phyloP scores from a whole-genome alignment of 1,140 invertebrate species.

The Drosophila sturtevanti region DNA sequence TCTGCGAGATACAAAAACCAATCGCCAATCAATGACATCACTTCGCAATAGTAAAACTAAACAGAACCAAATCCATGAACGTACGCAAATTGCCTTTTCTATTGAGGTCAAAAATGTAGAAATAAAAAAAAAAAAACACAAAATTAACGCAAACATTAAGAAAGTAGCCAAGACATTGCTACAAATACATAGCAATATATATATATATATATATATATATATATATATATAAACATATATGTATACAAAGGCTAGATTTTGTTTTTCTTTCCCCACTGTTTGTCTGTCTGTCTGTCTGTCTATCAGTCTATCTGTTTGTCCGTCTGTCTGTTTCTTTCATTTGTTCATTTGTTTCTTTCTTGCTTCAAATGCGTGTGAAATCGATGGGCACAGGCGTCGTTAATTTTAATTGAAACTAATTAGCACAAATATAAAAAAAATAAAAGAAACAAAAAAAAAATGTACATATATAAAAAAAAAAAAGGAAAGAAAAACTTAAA shows the following conservation, averaged over 20 bases:
- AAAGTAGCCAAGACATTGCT: constrained; percentile 37
- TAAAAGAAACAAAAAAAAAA: constrained; percentile 21
- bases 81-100: constrained; percentile 47
- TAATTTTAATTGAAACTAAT: constrained; percentile 81
- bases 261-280: constrained; percentile 7
- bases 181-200: too few species aligned
- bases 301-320: constrained; percentile 9
- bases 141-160: constrained; percentile 70
- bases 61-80: constrained; percentile 38
- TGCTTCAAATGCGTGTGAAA: constrained; percentile 71
- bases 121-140: constrained; percentile 34
- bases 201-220: neutral
- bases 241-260: constrained; percentile 59
- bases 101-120: constrained; percentile 77
- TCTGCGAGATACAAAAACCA: constrained; percentile 27
- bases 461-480: constrained; percentile 41
- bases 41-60: constrained; percentile 35
- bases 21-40: constrained; percentile 65
- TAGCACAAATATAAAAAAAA: constrained; percentile 64
- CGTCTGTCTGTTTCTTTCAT: constrained; percentile 19
- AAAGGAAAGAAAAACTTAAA: constrained; percentile 1
- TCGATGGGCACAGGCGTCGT: constrained; percentile 64
- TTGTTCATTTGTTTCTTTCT: constrained; percentile 24
- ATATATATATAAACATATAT: too few species aligned
- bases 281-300: neutral